Evolutionary conservation across 2,113 vertebrate genomes (phyloP).

Genomic region (Oncorhynchus clarkii): DNA sequence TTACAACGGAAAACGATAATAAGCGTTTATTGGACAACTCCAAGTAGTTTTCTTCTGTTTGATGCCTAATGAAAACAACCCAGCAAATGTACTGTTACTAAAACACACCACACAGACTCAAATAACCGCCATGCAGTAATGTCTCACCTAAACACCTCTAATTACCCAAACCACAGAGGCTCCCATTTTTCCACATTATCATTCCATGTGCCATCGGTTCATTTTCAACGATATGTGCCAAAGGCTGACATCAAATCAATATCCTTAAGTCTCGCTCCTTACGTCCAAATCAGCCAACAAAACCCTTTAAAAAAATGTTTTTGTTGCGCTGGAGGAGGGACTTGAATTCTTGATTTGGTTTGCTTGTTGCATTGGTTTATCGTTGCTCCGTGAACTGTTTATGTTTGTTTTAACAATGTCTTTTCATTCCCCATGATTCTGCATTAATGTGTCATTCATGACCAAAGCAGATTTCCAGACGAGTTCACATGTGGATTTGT

Average conservation of each 20-base stretch:
- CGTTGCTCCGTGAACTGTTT: constrained; percentile 15
- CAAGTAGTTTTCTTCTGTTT: background rate
- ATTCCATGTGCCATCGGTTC: constrained; percentile 62
- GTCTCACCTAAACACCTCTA: background rate
- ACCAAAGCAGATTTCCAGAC: constrained; percentile 51
- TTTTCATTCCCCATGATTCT: constrained; percentile 14
- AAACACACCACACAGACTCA: background rate
- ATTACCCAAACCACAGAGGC: background rate
- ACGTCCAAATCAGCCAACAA: constrained; percentile 16
- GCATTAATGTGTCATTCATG: constrained; percentile 31
- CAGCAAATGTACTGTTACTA: too few species aligned
- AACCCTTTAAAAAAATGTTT: constrained; percentile 9
- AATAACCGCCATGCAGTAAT: background rate
- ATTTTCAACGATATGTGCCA: constrained; percentile 27
- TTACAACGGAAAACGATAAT: too few species aligned
- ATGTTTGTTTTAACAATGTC: constrained; percentile 23
- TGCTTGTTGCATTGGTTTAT: constrained; percentile 18
- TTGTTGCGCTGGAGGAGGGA: constrained; percentile 8
- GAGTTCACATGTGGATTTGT: constrained; percentile 27
- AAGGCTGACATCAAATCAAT: constrained; percentile 49
- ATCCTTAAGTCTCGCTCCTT: constrained; percentile 29
- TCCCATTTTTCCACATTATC: constrained; percentile 47
- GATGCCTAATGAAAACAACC: too few species aligned
- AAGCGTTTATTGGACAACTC: too few species aligned
- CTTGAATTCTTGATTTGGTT: constrained; percentile 48